These are phyloP conservation scores for Triops longicaudatus DNA, from an alignment of 1,140 invertebrate species.

Conservation along the genomic window DNA sequence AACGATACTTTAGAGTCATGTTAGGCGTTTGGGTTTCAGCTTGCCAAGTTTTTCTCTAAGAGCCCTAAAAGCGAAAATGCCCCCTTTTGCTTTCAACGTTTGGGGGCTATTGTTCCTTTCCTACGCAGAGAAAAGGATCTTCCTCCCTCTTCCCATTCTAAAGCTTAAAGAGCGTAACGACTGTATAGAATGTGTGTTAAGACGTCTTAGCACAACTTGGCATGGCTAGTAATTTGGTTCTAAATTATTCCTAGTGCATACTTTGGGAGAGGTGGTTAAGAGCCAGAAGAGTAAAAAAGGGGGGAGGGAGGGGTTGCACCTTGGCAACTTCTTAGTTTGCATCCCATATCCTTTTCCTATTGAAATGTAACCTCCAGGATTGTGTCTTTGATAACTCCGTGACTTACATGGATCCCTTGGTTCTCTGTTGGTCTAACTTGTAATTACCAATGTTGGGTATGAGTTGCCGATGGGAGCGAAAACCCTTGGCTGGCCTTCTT, in stretches of 20 bases:
- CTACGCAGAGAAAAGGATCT: neutral
- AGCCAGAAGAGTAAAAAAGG: too few relatives aligned
- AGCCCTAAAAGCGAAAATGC: neutral
- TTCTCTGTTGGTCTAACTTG: neutral
- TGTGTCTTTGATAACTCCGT: neutral
- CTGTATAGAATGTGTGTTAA: neutral
- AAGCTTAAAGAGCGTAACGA: neutral
- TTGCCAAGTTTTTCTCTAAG: neutral
- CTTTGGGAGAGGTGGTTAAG: too few relatives aligned
- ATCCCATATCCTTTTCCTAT: neutral
- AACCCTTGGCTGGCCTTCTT: neutral
- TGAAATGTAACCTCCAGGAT: neutral
- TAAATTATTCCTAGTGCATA: constrained; percentile 7
- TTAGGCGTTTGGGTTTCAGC: neutral
- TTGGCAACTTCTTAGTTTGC: constrained; percentile 5
- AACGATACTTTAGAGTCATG: neutral
- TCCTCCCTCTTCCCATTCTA: neutral
- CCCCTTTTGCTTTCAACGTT: neutral
- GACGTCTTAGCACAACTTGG: constrained; percentile 5
- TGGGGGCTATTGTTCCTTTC: neutral
- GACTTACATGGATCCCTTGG: neutral
- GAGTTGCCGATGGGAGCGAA: neutral
- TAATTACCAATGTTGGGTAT: neutral
- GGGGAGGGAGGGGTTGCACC: neutral
- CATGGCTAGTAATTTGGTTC: neutral